Base-by-base conservation (phyloP, 2,888 invertebrate genomes). In the Dinocampus coccinellae region DNA sequence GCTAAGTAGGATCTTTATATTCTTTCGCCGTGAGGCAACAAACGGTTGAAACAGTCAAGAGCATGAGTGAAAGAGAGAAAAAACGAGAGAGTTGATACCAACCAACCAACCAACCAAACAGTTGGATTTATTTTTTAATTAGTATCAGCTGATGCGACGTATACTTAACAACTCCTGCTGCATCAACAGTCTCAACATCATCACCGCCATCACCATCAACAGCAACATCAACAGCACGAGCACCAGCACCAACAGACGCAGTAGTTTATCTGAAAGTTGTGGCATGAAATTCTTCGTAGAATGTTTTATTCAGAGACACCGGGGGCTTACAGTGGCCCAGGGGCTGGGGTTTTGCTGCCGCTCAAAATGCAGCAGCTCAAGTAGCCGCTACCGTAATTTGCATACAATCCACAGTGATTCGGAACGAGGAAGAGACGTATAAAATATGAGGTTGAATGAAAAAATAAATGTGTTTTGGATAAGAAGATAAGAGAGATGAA, bases 1-100 rank as follows among this genome's bases (percentile, higher is more conserved):
- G 82, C 84, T 85, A 86, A 86, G 84, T 86, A 85, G 86, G 86
- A 86, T 85, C 86, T 86, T 86, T 85, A 85, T 86, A 86, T 86
- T 86, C 86, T 81, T 84, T 16, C 78, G 85, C 85, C 85, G 82
- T 81, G 79, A 84, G 85, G 85, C 82, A 82, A 60, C 69, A 73
- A 42, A 68, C 74, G 74, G 73, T 69, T 53, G 64, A 57, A 69
- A 61, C 53, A 55, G 68, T 36, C 39, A 63, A 74, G 75, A 78
- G 70, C 57, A 66, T 69, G 64, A 72, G 67, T 52, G 52, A 26
- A 47, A 65, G 63, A 72, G 72, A 73, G 66, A 65, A 65, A 63
- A 7, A 47, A 20, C 16, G 16, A 3, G 47, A 47, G 16, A 47
- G 20, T n/a, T 20, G 47, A 47, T 47, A 9, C 47, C 36, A 76